These are phyloP conservation scores for Anastrepha obliqua DNA, from an alignment of 1,140 invertebrate species.

Conservation along the genomic window DNA sequence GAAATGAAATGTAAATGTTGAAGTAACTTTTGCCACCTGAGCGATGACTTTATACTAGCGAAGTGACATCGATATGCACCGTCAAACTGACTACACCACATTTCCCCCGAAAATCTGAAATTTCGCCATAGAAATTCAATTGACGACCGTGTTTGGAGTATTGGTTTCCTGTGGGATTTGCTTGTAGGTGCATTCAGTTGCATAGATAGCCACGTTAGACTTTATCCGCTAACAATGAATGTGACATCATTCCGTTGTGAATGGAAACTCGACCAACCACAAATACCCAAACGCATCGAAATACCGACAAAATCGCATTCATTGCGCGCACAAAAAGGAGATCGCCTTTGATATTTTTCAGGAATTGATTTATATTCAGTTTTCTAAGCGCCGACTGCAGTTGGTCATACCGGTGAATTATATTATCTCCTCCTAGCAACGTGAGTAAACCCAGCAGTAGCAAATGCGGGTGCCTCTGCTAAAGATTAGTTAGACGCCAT, in stretches of 20 bases:
- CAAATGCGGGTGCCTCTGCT: too few species aligned
- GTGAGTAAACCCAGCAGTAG: neutral
- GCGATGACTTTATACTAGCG: too few species aligned
- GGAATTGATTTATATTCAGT: constrained; percentile 51
- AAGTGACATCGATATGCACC: too few species aligned
- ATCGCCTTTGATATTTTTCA: constrained; percentile 36
- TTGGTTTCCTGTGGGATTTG: too few species aligned
- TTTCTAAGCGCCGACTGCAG: neutral
- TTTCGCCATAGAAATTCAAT: too few species aligned
- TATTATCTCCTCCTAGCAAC: neutral
- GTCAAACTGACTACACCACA: too few species aligned
- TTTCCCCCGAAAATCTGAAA: too few species aligned
- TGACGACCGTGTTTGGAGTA: too few species aligned
- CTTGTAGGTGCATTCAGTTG: neutral
- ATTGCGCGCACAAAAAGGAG: neutral
- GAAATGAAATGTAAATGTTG: too few species aligned
- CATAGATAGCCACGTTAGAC: neutral
- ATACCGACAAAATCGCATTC: neutral
- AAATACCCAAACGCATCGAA: neutral
- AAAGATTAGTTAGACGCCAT: too few species aligned
- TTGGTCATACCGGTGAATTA: neutral
- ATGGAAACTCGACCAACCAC: neutral
- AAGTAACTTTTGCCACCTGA: too few species aligned
- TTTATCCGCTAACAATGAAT: neutral
- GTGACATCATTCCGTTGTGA: neutral